phyloP scores from a whole-genome alignment of 2,797 vertebrate genomes.

The Hafferia zeledoni region DNA sequence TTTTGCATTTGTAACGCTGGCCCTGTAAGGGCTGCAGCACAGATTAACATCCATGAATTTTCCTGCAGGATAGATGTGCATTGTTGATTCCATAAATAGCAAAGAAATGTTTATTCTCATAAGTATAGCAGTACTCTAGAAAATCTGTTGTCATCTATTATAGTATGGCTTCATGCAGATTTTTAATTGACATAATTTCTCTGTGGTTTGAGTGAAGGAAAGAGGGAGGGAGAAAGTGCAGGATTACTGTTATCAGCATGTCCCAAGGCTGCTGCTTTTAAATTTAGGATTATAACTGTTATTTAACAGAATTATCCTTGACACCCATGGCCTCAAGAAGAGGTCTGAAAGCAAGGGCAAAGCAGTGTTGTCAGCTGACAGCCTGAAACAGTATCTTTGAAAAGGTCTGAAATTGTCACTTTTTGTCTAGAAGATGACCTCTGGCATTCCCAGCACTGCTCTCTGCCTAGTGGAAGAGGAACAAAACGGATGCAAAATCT shows the following conservation, averaged over 20 bases:
- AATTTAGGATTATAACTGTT: slow-evolving; percentile 36
- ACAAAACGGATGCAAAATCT: neutral
- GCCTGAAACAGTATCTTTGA: slow-evolving; percentile 12
- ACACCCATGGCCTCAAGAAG: slow-evolving; percentile 38
- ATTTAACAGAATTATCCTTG: slow-evolving; percentile 52
- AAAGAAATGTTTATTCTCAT: neutral
- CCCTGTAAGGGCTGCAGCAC: neutral
- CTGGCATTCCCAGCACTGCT: neutral
- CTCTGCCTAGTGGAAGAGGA: neutral
- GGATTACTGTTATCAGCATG: neutral
- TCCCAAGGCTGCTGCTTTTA: slow-evolving; percentile 42
- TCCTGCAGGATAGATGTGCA: neutral
- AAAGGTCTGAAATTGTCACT: slow-evolving; percentile 43
- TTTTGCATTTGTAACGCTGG: neutral
- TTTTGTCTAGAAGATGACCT: slow-evolving; percentile 11
- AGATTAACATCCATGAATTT: neutral
- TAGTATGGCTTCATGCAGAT: neutral
- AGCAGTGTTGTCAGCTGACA: neutral
- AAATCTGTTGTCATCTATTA: neutral
- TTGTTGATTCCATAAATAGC: neutral
- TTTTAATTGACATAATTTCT: slow-evolving; percentile 29
- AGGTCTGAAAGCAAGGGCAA: slow-evolving; percentile 25
- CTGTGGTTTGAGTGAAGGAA: neutral
- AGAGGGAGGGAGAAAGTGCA: neutral
- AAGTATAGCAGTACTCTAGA: neutral